Evolutionary conservation across 2,113 vertebrate genomes (phyloP).

Genomic region (Varanus salvator): DNA sequence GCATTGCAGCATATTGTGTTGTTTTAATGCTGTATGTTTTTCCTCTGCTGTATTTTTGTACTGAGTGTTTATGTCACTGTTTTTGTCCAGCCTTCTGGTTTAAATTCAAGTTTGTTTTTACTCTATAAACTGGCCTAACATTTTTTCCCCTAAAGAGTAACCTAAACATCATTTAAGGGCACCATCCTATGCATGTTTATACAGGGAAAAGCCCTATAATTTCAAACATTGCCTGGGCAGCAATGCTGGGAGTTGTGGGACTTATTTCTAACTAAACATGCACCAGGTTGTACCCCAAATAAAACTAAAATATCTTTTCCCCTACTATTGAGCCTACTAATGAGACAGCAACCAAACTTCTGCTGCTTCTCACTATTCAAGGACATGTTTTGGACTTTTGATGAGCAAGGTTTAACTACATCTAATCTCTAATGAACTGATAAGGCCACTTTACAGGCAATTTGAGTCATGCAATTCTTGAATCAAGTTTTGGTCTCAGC

Average conservation of each 20-base stretch:
- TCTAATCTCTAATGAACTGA: conserved; percentile 40
- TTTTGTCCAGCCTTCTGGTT: background rate
- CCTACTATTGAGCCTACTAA: background rate
- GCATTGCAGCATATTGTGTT: background rate
- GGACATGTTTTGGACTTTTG: background rate
- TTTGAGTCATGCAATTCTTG: conserved; percentile 55
- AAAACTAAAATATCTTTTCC: background rate
- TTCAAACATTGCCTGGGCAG: too few relatives aligned
- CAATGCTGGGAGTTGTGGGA: too few relatives aligned
- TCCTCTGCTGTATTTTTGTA: background rate
- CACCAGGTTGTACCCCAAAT: too few relatives aligned
- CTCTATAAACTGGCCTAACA: background rate
- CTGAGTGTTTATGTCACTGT: background rate
- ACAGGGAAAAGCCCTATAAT: too few relatives aligned
- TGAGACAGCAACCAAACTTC: background rate
- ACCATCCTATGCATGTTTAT: background rate
- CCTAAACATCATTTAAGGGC: background rate
- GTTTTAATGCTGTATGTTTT: background rate
- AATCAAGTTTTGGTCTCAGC: conserved; percentile 64
- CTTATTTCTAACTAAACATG: too few relatives aligned
- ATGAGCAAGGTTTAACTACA: conserved; percentile 7
- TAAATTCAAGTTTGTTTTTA: background rate
- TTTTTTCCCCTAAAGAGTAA: background rate
- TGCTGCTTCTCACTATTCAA: conserved; percentile 20
- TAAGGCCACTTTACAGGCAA: conserved; percentile 42